Base-by-base conservation (phyloP, 2,888 invertebrate species). In the Agriopis aurantiaria region DNA sequence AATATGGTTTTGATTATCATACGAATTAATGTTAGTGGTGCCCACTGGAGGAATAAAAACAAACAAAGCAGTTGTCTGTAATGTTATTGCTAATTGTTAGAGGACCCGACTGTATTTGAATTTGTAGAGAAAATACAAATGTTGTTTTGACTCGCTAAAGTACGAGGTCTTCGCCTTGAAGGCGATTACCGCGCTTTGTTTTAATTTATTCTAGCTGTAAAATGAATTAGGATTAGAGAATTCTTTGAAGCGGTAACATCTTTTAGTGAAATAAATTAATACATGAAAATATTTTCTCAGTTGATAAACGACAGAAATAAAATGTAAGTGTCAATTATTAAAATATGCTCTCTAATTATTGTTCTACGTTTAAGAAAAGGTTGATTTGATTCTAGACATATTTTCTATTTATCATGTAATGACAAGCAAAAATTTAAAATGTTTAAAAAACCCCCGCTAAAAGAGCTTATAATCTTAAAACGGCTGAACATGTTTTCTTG, bases 201-300 rank as follows among this genome's bases (percentile, higher is more conserved):
- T 63, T 68, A 58, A 58, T 63, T 63, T 68, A 61, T 49, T 68
- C 62, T 63, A 63, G 63, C 58, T 58, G 52, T 68, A 52, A 59
- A 63, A 68, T 48, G 41, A 63, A 68, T 68, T 58, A 58, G 53
- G 63, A 58, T 68, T 68, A 68, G 62, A 7, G 40, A 52, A 14
- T 53, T 40, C 14, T 41, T 9, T 11, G 8, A 11, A 62, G 33
- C 11, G 40, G 3, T 7, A 49, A 33, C 51, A 33, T 53, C 53
- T 40, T 41, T 61, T 55, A 43, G 23, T 12, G 11, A 17, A 46
- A 23, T 11, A 46, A 45, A 23, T 23, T 23, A 23, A 23, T 23
- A 23, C 17, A 23, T 23, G 45, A 17, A 55, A 41, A 41, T 56
- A 12, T 33, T 33, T 33, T 33, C 33, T 33, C 5, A 33, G 33